These are phyloP conservation scores for Microchrysa polita DNA, from an alignment of 2,888 invertebrate species.

Conservation along the genomic window DNA sequence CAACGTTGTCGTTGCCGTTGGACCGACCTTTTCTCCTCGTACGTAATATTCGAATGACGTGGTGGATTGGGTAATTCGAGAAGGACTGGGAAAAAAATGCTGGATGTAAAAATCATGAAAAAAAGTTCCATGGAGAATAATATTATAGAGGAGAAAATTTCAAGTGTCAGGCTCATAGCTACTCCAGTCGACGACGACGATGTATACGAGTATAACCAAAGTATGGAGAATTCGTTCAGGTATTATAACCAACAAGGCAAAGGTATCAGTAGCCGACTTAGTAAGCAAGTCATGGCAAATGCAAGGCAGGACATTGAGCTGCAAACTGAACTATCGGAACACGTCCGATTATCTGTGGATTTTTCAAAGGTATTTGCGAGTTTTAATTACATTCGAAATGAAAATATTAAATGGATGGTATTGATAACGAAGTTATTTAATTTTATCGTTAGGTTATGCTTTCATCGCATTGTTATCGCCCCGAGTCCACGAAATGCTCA, in stretches of 20 bases:
- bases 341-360: no score
- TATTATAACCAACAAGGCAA: slow-evolving; percentile 31
- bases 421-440: no score
- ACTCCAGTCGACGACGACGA: neutral
- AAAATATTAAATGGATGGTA: no score
- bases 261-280: slow-evolving; percentile 25
- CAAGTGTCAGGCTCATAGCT: slow-evolving; percentile 8
- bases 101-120: slow-evolving; percentile 28
- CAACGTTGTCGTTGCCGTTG: no score
- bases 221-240: slow-evolving; percentile 25
- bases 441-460: no score
- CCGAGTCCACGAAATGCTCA: neutral
- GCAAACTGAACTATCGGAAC: no score
- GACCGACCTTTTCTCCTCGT: neutral
- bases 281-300: slow-evolving; percentile 5
- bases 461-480: neutral
- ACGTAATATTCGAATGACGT: neutral
- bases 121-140: slow-evolving; percentile 36
- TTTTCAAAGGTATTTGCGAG: no score
- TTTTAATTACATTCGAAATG: no score
- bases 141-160: slow-evolving; percentile 29
- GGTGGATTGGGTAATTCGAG: slow-evolving; percentile 27
- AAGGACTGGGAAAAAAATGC: slow-evolving; percentile 31
- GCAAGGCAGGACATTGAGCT: no score
- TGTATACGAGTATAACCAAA: neutral